Base-by-base conservation (phyloP, 2,113 vertebrate species). In the Apeltes quadracus region DNA sequence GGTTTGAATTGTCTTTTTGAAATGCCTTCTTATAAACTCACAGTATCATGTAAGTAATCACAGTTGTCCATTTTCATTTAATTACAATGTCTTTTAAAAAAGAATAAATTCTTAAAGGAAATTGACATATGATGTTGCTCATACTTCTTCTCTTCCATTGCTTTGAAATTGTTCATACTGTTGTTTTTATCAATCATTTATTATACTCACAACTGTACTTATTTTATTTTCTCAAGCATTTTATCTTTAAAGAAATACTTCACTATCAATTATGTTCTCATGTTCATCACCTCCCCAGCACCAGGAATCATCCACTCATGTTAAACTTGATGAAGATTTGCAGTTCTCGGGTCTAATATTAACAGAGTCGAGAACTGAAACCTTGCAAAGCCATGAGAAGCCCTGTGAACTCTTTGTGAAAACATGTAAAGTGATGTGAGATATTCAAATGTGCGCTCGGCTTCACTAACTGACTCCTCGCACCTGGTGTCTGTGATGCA, bases 401-500 rank as follows among this genome's bases (percentile, higher is more conserved):
- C 14, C 18, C 7, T 29, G n/a, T 64, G 3, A 72, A 57, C 27
- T 20, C 25, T 12, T 8, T 61, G 15, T 53, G 54, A 46, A 36
- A 58, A 57, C 5, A 75, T 84, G 63, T 38, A 69, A 79, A 87
- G 10, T 50, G 72, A 75, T 73, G 32, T 62, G 78, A 85, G 68
- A 85, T 62, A 88, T 89, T 79, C 56, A 82, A 86, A 89, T 83
- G 18, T 23, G 20, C 16, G 22, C 14, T 64, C 20, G 48, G 76
- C 69, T 81, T 82, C 78, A 75, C 46, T 89, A 84, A 82, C 82
- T 76, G 75, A 70, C 39, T 23, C 70, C 76, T 81, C 72, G 75
- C 90, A 89, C 85, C 85, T 83, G 85, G 23, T 72, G 36, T 77
- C 64, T 68, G 79, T 69, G 29, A 83, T 29, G 81, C 89, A 77